These are phyloP conservation scores for Listrodromus nycthemerus DNA, from an alignment of 2,888 invertebrate species.

Conservation along the genomic window DNA sequence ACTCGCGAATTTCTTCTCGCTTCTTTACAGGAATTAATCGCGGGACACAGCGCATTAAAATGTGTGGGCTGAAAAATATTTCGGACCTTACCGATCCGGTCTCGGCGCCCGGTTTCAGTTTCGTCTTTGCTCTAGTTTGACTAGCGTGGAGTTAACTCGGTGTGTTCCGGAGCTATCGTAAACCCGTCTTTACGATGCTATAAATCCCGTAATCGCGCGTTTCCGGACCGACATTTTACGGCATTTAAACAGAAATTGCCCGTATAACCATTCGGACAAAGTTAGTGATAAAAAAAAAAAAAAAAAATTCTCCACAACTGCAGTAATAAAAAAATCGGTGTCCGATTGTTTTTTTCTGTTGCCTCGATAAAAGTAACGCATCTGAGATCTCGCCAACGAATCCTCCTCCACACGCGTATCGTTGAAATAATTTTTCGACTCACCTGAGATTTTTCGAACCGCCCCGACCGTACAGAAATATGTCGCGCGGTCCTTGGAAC, in stretches of 20 bases:
- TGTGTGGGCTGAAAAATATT: background rate
- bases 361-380: background rate
- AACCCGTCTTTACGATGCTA: constrained; percentile 40
- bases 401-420: too few species aligned
- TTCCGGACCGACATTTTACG: constrained; percentile 32
- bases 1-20: too few species aligned
- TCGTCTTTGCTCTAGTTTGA: background rate
- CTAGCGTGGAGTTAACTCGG: background rate
- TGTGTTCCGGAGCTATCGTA: constrained; percentile 27
- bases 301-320: background rate
- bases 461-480: constrained; percentile 94
- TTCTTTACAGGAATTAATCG: background rate
- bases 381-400: background rate
- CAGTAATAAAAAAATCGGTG: background rate
- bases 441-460: constrained; percentile 93
- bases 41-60: background rate
- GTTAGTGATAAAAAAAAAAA: constrained; percentile 14
- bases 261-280: constrained; percentile 2
- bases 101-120: constrained; percentile 13
- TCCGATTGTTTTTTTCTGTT: background rate
- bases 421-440: constrained; percentile 66
- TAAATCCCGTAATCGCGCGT: constrained; percentile 34
- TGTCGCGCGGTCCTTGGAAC: constrained; percentile 92
- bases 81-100: background rate
- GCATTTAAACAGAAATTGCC: constrained; percentile 48